phyloP scores from a whole-genome alignment of 2,113 vertebrate species.

The Saccopteryx leptura region DNA sequence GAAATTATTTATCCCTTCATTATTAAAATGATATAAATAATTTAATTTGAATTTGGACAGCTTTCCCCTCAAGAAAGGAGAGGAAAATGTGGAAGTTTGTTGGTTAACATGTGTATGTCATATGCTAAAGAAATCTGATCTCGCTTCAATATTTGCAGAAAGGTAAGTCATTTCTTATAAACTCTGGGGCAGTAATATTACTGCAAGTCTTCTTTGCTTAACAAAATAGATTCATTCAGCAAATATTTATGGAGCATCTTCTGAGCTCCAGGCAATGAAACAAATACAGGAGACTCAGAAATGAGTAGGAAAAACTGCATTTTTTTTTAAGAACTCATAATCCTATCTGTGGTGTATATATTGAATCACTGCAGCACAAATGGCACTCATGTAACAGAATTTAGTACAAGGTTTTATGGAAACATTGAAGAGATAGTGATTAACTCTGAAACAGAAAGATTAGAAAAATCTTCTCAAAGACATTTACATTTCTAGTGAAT shows the following conservation, averaged over 20 bases:
- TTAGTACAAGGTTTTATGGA: neutral
- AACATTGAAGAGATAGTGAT: neutral
- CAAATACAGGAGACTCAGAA: neutral
- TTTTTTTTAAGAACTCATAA: constrained; percentile 26
- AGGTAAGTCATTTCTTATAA: constrained; percentile 45
- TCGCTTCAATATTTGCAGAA: constrained; percentile 32
- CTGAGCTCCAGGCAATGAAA: constrained; percentile 40
- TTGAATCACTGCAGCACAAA: neutral
- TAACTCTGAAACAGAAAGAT: neutral
- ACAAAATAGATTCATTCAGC: constrained; percentile 49
- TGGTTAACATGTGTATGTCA: constrained; percentile 16
- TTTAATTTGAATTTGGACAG: neutral
- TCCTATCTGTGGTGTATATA: neutral
- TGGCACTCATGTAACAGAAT: neutral
- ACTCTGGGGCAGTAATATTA: constrained; percentile 38
- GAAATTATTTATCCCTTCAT: neutral
- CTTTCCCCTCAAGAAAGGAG: neutral
- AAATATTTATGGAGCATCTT: constrained; percentile 58
- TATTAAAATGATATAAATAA: constrained; percentile 19
- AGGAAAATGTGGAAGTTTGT: neutral
- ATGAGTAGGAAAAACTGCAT: neutral
- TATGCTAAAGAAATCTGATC: constrained; percentile 16
- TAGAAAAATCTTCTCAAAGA: neutral
- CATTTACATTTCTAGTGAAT: neutral
- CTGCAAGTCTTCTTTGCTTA: constrained; percentile 39